Evolutionary conservation across 2,113 vertebrate species (phyloP), one percentile per base, ranked within the genome.

Genomic region (Progne subis): DNA sequence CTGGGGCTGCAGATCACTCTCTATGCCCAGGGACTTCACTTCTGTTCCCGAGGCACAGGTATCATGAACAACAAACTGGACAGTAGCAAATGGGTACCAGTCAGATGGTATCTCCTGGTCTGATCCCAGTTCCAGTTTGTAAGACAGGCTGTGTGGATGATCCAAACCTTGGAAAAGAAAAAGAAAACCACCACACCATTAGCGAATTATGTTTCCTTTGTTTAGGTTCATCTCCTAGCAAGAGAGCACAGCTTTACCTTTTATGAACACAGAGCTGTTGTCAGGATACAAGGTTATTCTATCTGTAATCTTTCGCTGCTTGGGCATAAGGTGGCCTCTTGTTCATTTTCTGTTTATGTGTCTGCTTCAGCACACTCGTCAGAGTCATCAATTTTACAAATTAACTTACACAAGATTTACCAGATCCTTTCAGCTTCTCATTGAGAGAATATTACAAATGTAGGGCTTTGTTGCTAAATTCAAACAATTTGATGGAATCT

Each of bases 101-200:
- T 99, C 98, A 14, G 94, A 98, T 1, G 99, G 99, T 68, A 99
- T 99, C 97, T 99, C 99, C 96, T 99, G 99, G 97, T 99, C 99
- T 31, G 99, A 99, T 47, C 99, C 99, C 17, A 99, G 98, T 90
- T 99, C 99, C 32, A 99, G 97, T 95, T 99, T 99, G 97, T 99
- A 99, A 68, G 98, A 99, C 87, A 99, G 98, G 70, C 99, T 99
- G 88, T 99, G 99, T 34, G 99, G 99, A 83, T 99, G 99, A 96
- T 99, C 98, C 80, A 98, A 97, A 82, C 98, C 99, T 99, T 97
- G 67, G 89, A 39, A 68, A 59, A 93, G 39, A 92, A 50, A 37
- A 56, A 81, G 31, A 60, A 44, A 41, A 34, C 4, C 70, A 71
- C 17, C 14, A 60, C 12, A 61, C 8, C 16, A 63, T 74, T 47